These are phyloP conservation scores for Danio tinwini DNA, from an alignment of 2,797 vertebrate genomes.

Conservation along the genomic window DNA sequence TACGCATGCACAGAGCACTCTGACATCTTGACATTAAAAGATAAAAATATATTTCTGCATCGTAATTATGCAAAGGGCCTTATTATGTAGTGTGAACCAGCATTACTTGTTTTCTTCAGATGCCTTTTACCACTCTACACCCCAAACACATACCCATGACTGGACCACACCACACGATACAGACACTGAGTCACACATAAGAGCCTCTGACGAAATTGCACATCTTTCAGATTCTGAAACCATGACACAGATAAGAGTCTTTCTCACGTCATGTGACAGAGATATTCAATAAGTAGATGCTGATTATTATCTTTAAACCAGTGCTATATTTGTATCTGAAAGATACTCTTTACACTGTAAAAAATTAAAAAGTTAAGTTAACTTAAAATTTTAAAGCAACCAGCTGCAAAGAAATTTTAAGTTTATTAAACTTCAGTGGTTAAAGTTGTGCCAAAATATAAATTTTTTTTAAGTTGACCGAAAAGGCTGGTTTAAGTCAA, in stretches of 20 bases:
- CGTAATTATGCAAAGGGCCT: constrained; percentile 8
- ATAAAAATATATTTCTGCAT: neutral
- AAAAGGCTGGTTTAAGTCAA: no score
- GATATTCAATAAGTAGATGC: constrained; percentile 5
- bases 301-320: neutral
- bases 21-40: neutral
- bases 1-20: neutral
- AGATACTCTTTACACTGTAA: neutral
- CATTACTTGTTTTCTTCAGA: constrained; percentile 51
- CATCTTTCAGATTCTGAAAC: constrained; percentile 3
- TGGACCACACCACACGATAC: constrained; percentile 4
- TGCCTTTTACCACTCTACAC: constrained; percentile 41
- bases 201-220: neutral
- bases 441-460: no score
- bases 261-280: neutral
- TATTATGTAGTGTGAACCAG: constrained; percentile 50
- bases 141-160: constrained; percentile 21
- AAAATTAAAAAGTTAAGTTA: no score
- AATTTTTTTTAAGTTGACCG: no score
- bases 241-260: neutral
- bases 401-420: no score
- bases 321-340: neutral
- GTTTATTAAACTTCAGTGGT: no score
- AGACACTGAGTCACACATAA: constrained; percentile 10
- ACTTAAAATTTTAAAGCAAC: no score